Evolutionary conservation across 2,797 vertebrate species (phyloP), one percentile per base, ranked within the genome.

Genomic region (Tokudaia tokunoshimensis): DNA sequence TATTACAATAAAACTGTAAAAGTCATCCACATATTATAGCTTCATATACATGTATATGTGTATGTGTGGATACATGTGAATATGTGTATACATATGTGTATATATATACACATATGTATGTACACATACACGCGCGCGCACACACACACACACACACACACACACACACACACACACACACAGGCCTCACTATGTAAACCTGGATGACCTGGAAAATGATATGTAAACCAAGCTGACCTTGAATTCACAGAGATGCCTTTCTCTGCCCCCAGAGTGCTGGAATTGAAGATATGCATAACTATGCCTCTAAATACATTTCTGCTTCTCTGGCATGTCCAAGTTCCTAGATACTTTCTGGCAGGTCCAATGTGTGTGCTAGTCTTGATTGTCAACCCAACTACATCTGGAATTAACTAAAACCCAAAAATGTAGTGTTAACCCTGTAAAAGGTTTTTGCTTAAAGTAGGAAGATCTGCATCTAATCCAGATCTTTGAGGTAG

Each of bases 1-100:
- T 72, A 59, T 85, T 94, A 61, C 44, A 72, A 83, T 29, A 86
- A 8, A 89, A 89, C 5, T 47, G 44, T 47, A 94, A 90, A 72
- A 63, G 31, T 12, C 14, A 74, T 55, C 24, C 91, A 52, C 52
- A 26, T 47, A 65, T 41, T 47, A n/a, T 50, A 20, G 50, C 79
- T 88, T 78, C 37, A 75, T 59, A 50, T 83, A 55, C 88, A 22
- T 95, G 37, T 59, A 12, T 59, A n/a, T 80, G 50, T 63, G 24
- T 24, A 29, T 65, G 3, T 70, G 31, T 67, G 11, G 26, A 26
- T 34, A 67, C 13, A 4, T 65, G 29, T 13, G 4, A 7, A 4
- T 65, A 31, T 29, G 26, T 29, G 24, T 11, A 61, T 22, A 24
- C 88, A 22, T 95, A 57, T 81, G 19, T 63, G 10, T 65, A 3